phyloP scores from a whole-genome alignment of 2,797 vertebrate genomes.

The Oryzias sinensis region DNA sequence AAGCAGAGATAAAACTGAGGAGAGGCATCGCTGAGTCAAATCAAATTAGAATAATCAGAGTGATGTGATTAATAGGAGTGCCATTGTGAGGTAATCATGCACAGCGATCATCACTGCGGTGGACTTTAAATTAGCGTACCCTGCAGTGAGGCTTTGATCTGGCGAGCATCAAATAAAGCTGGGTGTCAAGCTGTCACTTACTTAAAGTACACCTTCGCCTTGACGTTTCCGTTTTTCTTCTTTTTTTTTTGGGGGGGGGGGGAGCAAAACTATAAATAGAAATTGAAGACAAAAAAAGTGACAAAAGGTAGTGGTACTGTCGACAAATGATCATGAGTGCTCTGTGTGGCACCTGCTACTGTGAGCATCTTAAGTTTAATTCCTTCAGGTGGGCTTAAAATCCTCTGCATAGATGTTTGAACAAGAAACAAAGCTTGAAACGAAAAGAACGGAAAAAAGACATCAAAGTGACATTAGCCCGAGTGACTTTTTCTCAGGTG shows the following conservation, averaged over 20 bases:
- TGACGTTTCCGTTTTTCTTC: slow-evolving; percentile 40
- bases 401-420: slow-evolving; percentile 22
- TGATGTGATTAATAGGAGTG: slow-evolving; percentile 83
- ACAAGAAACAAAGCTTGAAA: slow-evolving; percentile 14
- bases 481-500: slow-evolving; percentile 43
- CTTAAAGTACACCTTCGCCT: slow-evolving; percentile 78
- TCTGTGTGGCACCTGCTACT: slow-evolving; percentile 60
- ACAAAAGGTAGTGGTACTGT: slow-evolving; percentile 67
- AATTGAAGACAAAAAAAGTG: slow-evolving; percentile 61
- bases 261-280: slow-evolving; percentile 67
- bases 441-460: slow-evolving; percentile 48
- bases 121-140: slow-evolving; percentile 78
- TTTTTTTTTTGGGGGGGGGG: slow-evolving; percentile 30
- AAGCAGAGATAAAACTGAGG: slow-evolving; percentile 47
- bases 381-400: slow-evolving; percentile 58
- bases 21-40: slow-evolving; percentile 73
- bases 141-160: slow-evolving; percentile 79
- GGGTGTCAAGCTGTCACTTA: slow-evolving; percentile 76
- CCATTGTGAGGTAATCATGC: slow-evolving; percentile 80
- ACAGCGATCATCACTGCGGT: slow-evolving; percentile 76
- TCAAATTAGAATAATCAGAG: slow-evolving; percentile 81
- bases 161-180: slow-evolving; percentile 76
- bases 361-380: slow-evolving; percentile 53
- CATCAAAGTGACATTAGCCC: slow-evolving; percentile 63
- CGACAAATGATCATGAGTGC: slow-evolving; percentile 58